Evolutionary conservation across 2,888 invertebrate genomes (phyloP).

Genomic region (Aphodius granarius): DNA sequence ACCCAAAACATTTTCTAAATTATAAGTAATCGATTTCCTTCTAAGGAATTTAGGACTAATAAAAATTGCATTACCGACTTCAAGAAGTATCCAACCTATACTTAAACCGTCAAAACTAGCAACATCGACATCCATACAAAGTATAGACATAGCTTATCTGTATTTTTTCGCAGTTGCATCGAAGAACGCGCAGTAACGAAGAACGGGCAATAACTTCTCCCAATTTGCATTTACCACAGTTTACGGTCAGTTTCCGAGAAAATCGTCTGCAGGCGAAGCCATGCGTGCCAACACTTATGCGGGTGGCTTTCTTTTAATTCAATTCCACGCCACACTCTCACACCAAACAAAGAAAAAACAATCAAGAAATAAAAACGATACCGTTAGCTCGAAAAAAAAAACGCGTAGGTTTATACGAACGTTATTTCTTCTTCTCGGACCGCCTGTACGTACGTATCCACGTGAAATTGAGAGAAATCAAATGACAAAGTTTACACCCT

Average conservation of each 20-base stretch:
- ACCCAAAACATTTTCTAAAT: no score
- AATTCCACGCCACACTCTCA: neutral
- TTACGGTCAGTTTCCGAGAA: constrained; percentile 23
- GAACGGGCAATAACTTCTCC: neutral
- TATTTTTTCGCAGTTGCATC: neutral
- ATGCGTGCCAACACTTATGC: neutral
- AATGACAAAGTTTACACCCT: constrained; percentile 53
- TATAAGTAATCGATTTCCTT: no score
- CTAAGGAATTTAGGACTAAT: no score
- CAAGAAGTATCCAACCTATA: no score
- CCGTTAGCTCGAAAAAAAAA: neutral
- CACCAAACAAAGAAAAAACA: neutral
- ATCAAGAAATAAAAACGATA: neutral
- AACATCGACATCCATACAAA: no score
- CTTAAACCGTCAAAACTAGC: no score
- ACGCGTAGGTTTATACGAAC: neutral
- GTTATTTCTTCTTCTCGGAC: neutral
- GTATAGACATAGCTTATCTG: no score
- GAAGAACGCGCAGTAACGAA: neutral
- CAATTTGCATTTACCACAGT: neutral
- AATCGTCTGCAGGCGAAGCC: constrained; percentile 15
- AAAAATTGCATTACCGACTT: no score
- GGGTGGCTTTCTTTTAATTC: neutral
- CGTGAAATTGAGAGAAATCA: constrained; percentile 39
- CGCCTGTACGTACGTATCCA: no score